Conservation (phyloP, 2,888 invertebrate genomes). For the Mesorhabditis belari region DNA sequence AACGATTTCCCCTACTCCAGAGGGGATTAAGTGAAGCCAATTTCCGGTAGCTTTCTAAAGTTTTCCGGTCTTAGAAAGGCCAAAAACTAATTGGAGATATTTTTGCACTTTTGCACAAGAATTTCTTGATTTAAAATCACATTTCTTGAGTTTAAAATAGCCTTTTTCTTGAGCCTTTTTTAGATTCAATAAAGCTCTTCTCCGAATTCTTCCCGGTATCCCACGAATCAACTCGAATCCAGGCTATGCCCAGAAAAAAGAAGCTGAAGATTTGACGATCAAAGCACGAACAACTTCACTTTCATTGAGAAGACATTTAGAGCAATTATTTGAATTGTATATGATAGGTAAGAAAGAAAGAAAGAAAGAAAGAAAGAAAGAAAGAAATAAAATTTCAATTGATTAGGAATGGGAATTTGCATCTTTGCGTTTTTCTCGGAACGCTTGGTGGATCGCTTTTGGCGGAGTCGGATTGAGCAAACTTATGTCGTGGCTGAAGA, state of each 20-base stretch:
- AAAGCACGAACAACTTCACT: slow-evolving; percentile 16
- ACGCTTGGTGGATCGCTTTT: background rate
- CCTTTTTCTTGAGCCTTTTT: background rate
- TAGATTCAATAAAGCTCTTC: slow-evolving; percentile 32
- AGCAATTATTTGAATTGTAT: slow-evolving; percentile 24
- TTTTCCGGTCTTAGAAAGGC: too few species aligned
- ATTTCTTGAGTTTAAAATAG: too few species aligned
- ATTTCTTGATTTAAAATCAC: too few species aligned
- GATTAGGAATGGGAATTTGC: background rate
- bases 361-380: too few species aligned
- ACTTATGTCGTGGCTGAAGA: background rate
- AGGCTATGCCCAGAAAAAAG: slow-evolving; percentile 24
- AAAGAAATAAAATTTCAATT: too few species aligned
- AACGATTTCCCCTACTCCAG: too few species aligned
- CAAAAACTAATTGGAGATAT: too few species aligned
- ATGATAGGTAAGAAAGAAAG: background rate
- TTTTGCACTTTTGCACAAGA: too few species aligned
- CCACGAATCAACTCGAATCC: slow-evolving; percentile 24
- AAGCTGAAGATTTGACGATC: slow-evolving; percentile 13
- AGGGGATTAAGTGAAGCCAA: too few species aligned
- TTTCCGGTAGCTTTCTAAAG: too few species aligned
- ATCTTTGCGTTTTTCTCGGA: background rate
- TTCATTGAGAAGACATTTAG: slow-evolving; percentile 18
- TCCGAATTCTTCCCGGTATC: slow-evolving; percentile 30
- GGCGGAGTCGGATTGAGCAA: background rate